A percentile compares a stretch with the other conserved stretches of the same genome.
These are phyloP conservation scores for Cisticola juncidis DNA, from an alignment of 2,113 vertebrate genomes.

Conservation along the genomic window DNA sequence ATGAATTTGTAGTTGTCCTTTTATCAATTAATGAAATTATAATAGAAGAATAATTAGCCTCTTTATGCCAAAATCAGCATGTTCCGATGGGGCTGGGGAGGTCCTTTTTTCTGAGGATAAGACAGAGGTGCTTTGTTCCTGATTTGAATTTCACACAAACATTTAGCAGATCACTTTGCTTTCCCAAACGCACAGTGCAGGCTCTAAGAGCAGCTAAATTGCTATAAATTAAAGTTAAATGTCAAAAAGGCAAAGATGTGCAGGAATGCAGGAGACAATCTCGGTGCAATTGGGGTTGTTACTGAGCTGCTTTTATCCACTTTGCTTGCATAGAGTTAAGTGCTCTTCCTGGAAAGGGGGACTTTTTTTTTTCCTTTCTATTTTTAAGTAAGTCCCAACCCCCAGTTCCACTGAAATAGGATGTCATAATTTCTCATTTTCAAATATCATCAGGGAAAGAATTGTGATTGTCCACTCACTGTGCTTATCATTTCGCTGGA, in stretches of 20 bases:
- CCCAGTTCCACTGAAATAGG: background rate
- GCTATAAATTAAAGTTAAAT: conserved; percentile 73
- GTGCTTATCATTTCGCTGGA: background rate
- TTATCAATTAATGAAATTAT: background rate
- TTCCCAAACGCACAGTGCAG: conserved; percentile 2
- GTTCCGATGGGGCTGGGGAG: background rate
- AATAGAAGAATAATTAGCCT: background rate
- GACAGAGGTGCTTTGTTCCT: conserved; percentile 24
- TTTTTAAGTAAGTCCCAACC: conserved; percentile 22
- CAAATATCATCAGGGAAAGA: background rate
- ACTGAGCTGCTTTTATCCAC: conserved; percentile 62
- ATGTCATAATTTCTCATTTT: conserved; percentile 17
- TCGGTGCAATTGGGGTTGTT: conserved; percentile 32
- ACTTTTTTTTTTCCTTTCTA: background rate
- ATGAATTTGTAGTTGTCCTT: background rate
- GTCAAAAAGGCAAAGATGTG: conserved; percentile 67
- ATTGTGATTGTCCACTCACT: background rate
- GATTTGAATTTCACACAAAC: conserved; percentile 60
- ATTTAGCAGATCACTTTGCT: conserved; percentile 53
- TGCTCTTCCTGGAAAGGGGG: conserved; percentile 61
- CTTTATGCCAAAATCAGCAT: background rate
- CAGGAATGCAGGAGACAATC: conserved; percentile 58
- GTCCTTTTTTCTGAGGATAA: background rate
- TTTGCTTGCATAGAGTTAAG: conserved; percentile 53
- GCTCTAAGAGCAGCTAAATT: conserved; percentile 63